Percentiles rank a stretch among this genome's conserved stretches.
Conservation (phyloP, 2,113 vertebrate species). For the Cygnus atratus region DNA sequence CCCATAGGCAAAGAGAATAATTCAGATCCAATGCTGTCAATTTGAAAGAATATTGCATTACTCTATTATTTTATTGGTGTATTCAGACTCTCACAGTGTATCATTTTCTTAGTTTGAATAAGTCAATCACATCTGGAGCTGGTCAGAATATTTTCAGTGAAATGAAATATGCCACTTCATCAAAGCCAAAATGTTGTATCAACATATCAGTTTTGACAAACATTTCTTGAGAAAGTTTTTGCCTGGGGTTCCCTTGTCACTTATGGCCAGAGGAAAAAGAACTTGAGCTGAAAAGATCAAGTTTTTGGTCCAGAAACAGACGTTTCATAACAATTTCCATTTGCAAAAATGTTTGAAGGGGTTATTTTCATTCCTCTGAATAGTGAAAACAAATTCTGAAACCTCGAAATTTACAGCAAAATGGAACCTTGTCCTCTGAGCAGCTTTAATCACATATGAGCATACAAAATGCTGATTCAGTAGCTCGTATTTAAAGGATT, state of each 20-base stretch:
- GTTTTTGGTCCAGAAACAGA: slow-evolving; percentile 40
- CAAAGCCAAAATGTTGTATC: slow-evolving; percentile 59
- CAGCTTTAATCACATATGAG: slow-evolving; percentile 26
- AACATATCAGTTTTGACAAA: slow-evolving; percentile 58
- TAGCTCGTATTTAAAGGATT: slow-evolving; percentile 43
- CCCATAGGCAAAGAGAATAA: background rate
- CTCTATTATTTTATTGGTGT: slow-evolving; percentile 13
- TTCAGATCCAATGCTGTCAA: background rate
- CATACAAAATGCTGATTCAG: slow-evolving; percentile 57
- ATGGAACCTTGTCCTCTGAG: slow-evolving; percentile 10
- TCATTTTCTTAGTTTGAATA: slow-evolving; percentile 57
- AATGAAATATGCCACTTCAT: slow-evolving; percentile 60
- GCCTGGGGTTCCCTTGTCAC: slow-evolving; percentile 41
- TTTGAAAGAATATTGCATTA: slow-evolving; percentile 18
- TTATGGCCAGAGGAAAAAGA: slow-evolving; percentile 37
- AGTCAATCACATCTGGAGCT: slow-evolving; percentile 58
- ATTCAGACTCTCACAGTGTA: slow-evolving; percentile 33
- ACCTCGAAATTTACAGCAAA: slow-evolving; percentile 26
- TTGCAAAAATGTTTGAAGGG: slow-evolving; percentile 29
- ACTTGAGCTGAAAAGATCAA: slow-evolving; percentile 40
- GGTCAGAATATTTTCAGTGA: slow-evolving; percentile 56
- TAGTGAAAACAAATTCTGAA: slow-evolving; percentile 58
- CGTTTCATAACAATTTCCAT: slow-evolving; percentile 55
- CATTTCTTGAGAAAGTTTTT: slow-evolving; percentile 55
- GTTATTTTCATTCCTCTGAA: slow-evolving; percentile 56